Percentiles rank a stretch among this genome's conserved stretches.
Conservation (phyloP, 2,113 vertebrate species). For the Salvelinus alpinus region DNA sequence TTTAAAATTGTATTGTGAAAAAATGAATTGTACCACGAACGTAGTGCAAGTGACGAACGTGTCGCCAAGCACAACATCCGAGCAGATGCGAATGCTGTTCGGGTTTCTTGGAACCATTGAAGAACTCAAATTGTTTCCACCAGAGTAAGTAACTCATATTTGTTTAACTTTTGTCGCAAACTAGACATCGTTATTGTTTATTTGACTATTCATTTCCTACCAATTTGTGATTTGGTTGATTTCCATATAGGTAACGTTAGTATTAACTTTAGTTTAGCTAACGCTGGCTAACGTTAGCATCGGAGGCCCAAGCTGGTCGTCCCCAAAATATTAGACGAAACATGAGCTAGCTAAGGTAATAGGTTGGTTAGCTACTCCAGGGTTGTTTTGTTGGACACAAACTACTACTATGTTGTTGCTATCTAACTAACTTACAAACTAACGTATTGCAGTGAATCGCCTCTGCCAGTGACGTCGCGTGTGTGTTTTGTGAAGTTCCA, state of each 20-base stretch:
- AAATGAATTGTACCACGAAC: slow-evolving; percentile 85
- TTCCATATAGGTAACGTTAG: too few species aligned
- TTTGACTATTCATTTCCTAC: too few species aligned
- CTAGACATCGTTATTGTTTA: background rate
- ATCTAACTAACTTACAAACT: background rate
- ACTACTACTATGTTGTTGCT: too few species aligned
- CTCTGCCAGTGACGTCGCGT: slow-evolving; percentile 93
- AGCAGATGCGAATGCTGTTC: slow-evolving; percentile 94
- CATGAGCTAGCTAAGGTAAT: too few species aligned
- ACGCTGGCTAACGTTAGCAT: too few species aligned
- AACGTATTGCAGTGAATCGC: slow-evolving; percentile 83
- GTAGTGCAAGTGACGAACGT: slow-evolving; percentile 96
- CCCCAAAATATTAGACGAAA: too few species aligned
- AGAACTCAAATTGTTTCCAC: slow-evolving; percentile 88
- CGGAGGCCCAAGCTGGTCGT: too few species aligned
- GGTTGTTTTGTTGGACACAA: too few species aligned
- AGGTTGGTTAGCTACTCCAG: too few species aligned
- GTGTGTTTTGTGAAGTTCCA: slow-evolving; percentile 99
- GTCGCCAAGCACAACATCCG: slow-evolving; percentile 90
- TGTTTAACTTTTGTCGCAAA: background rate
- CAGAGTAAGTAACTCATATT: slow-evolving; percentile 80
- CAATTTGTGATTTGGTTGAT: too few species aligned
- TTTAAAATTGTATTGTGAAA: slow-evolving; percentile 13
- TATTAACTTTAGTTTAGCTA: too few species aligned
- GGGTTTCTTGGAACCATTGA: slow-evolving; percentile 93